Evolutionary conservation across 1,140 invertebrate species (phyloP).

Genomic region (Tachypleus tridentatus): DNA sequence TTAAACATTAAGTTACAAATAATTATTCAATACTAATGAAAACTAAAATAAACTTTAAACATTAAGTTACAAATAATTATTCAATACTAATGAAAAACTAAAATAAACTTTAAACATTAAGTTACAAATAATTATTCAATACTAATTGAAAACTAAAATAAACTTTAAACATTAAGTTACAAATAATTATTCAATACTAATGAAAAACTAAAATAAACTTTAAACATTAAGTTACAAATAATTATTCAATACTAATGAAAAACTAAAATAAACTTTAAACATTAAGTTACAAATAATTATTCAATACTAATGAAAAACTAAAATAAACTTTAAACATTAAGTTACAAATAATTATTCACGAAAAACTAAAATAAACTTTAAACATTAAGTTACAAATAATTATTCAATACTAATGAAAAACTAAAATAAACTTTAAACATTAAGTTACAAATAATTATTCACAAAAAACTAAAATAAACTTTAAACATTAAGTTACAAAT

Average conservation of each 20-base stretch:
- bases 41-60: no score
- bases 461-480: no score
- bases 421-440: neutral
- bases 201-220: no score
- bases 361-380: no score
- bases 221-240: neutral
- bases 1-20: neutral
- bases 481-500: neutral
- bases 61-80: conserved; percentile 1
- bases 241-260: neutral
- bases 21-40: neutral
- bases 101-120: neutral
- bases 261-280: no score
- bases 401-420: neutral
- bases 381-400: conserved; percentile 1
- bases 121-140: neutral
- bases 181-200: neutral
- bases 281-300: conserved; percentile 1
- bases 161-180: neutral
- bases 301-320: neutral
- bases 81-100: neutral
- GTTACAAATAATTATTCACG: neutral
- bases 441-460: neutral
- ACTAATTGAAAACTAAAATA: no score
- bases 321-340: neutral